Conservation (phyloP, 2,797 vertebrate genomes). For the Girardinus metallicus region DNA sequence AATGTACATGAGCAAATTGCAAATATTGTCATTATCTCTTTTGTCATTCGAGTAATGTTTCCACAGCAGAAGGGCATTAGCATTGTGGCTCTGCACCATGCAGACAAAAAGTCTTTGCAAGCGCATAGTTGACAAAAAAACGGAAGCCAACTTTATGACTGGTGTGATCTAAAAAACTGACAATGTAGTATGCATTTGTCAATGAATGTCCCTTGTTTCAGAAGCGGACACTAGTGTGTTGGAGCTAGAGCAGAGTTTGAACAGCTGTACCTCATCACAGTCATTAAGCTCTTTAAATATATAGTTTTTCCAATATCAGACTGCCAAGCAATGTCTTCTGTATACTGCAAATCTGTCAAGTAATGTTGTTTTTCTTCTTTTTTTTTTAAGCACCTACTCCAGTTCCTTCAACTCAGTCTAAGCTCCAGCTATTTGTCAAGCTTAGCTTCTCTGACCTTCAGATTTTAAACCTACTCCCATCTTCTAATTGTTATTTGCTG, state of each 20-base stretch:
- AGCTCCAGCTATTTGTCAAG: not conserved
- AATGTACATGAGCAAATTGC: not conserved
- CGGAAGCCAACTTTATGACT: not conserved
- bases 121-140: not conserved
- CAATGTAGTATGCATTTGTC: not conserved
- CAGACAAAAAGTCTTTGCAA: not conserved
- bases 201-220: not conserved
- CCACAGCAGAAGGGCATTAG: not conserved
- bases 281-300: not conserved
- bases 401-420: not conserved
- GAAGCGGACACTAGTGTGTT: constrained; percentile 10
- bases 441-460: not conserved
- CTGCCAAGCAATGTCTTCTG: not conserved
- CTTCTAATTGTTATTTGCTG: not conserved
- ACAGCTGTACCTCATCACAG: constrained; percentile 6
- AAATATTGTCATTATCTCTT: not conserved
- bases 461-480: not conserved
- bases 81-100: not conserved
- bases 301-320: not conserved
- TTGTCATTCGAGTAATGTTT: not conserved
- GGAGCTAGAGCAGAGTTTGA: not conserved
- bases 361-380: not conserved
- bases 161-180: not conserved
- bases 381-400: not conserved
- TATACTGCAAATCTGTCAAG: not conserved